Conservation (phyloP, 2,888 invertebrate genomes). For the Thymelicus sylvestris region DNA sequence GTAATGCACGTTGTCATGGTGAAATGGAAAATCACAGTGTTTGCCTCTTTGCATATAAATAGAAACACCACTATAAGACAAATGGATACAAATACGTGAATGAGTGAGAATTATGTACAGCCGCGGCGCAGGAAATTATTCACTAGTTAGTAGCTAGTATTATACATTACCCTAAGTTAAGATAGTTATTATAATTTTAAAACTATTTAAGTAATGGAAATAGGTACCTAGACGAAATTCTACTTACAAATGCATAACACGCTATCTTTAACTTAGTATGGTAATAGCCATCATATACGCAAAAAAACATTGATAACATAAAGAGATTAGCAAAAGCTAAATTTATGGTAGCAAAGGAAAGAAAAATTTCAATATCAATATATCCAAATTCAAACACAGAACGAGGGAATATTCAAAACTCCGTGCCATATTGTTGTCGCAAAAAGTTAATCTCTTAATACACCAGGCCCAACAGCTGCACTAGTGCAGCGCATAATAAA, state of each 20-base stretch:
- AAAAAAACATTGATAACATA: no score
- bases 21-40: constrained; percentile 23
- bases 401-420: constrained; percentile 6
- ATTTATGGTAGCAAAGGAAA: background rate
- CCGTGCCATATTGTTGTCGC: constrained; percentile 18
- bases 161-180: no score
- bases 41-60: constrained; percentile 28
- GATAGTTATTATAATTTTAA: no score
- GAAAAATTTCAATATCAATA: background rate
- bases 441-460: constrained; percentile 27
- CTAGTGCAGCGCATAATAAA: constrained; percentile 23
- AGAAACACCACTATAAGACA: constrained; percentile 8
- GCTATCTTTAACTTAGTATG: no score
- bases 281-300: no score
- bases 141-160: no score
- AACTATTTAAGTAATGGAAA: no score
- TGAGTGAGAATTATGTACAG: background rate
- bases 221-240: no score
- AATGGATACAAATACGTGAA: background rate
- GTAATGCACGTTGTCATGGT: constrained; percentile 25
- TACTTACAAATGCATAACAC: no score
- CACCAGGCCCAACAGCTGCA: constrained; percentile 14
- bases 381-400: constrained; percentile 14
- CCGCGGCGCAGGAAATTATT: no score
- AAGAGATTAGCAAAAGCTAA: background rate